Base-by-base conservation (phyloP, 2,888 invertebrate species). In the Drosophila lacicola region DNA sequence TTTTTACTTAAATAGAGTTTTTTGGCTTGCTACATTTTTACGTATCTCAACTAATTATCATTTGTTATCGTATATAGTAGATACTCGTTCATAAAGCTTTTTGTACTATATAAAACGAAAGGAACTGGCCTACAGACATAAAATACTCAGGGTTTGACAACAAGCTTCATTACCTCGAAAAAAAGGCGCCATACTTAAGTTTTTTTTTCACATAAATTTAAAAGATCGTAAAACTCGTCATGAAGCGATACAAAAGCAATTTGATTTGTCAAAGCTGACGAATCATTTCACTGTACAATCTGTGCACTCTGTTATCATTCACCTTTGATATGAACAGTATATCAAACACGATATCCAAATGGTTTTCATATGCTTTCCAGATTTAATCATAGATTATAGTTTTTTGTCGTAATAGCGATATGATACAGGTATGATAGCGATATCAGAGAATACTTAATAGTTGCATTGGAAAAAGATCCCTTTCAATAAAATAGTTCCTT, bases 41-140 rank as follows among this genome's bases (percentile, higher is more conserved):
- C 55, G 42, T 51, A 58, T 45, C 10, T 34, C 14, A 25, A 21
- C 29, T 54, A 72, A 73, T 72, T 58, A 73, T 78, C 45, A 55
- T 50, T 41, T 45, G 49, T 78, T 74, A 74, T 74, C 74, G 17
- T 13, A 13, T 34, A 53, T 44, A 56, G 21, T 44, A 56, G 14
- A 37, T 25, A 45, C 11, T 9, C 4, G 54, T 34, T 34, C 42
- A 11, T 34, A 42, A n/a, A 17, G 19, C 36, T 45, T 4, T 17
- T 9, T 25, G 9, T 37, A 37, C 13, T 25, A 25, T 58, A 29
- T 17, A 21, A 33, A 42, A 39, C 19, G 39, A 54, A 33, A 44
- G 45, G 14, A 51, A 36, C 17, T 41, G 44, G 17, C 19, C 11
- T 17, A 17, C 14, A 33, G 42, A 36, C 46, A 8, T 25, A 33